A percentile compares a stretch with the other conserved stretches of the same genome.
Evolutionary conservation across 2,113 vertebrate species (phyloP).

Genomic region (Sardina pilchardus): DNA sequence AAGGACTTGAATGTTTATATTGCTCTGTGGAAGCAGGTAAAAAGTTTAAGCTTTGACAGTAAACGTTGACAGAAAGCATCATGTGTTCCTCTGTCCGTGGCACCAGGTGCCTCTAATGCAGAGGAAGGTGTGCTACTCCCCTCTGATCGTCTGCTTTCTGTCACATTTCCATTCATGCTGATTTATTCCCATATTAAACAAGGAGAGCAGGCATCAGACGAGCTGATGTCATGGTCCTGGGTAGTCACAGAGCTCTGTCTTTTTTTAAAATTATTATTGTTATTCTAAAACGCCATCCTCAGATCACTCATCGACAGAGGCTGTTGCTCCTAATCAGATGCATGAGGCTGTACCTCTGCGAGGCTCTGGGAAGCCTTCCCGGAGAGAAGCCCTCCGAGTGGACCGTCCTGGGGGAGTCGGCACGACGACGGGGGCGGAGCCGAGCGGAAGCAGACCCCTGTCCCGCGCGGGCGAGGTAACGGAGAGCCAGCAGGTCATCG

Average conservation of each 20-base stretch:
- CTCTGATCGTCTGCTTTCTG: background rate
- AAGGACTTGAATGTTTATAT: background rate
- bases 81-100: background rate
- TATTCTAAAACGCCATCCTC: background rate
- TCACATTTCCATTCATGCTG: background rate
- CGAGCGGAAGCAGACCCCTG: background rate
- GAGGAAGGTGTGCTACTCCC: background rate
- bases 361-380: background rate
- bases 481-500: conserved; percentile 24
- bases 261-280: background rate
- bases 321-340: background rate
- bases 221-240: background rate
- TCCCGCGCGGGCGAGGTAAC: conserved; percentile 16
- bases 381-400: conserved; percentile 5
- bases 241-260: background rate
- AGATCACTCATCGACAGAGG: background rate
- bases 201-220: background rate
- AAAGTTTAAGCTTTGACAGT: background rate
- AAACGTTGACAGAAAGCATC: background rate
- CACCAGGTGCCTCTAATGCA: background rate
- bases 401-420: background rate
- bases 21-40: background rate
- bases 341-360: background rate
- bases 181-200: conserved; percentile 11
- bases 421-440: background rate